Evolutionary conservation across 2,888 invertebrate genomes (phyloP), one percentile per base, ranked within the genome.

Genomic region (Fragum sueziense): DNA sequence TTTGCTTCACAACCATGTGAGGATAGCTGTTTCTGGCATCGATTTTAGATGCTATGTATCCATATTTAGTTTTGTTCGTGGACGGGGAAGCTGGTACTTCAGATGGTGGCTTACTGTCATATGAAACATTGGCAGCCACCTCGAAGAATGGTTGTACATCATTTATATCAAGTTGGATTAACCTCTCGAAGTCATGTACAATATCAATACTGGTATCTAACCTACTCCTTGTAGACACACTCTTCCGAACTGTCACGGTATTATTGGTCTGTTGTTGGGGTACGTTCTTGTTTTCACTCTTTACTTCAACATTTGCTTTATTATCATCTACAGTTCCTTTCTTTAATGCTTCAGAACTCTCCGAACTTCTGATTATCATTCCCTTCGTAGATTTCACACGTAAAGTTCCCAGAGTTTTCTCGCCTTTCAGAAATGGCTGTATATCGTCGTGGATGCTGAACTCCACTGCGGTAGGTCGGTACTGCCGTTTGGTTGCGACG

Each of bases 401-500:
- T 27, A 33, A 20, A 4, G 33, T 68, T 47, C 80, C 69, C 29
- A 67, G 22, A 34, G 47, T 17, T 27, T 61, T 3, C 14, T 65
- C 51, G 37, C 47, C 52, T 1, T 80, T 71, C 27, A 61, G 3
- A 17, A 77, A 51, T 17, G 76, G 34, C 22, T 68, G 51, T 6
- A 80, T 27, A 1, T 41, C 47, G 6, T 68, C 33, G 3, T 74
- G 68, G 7, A 79, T 57, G n/a, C 47, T 59, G 61, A 80, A 83
- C 20, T 72, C 74, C n/a, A 80, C 61, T 6, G 25, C 47, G 4
- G 70, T 52, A 1, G 80, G 75, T 57, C 79, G 62, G 27, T 83
- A 57, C 20, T 70, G 72, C 33, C 73, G 80, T 33, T 61, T 74
- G 27, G 65, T 54, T n/a, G 76, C 73, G 25, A 80, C 51, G 1